phyloP scores from a whole-genome alignment of 1,140 invertebrate species.

The Tetraneura akinire region DNA sequence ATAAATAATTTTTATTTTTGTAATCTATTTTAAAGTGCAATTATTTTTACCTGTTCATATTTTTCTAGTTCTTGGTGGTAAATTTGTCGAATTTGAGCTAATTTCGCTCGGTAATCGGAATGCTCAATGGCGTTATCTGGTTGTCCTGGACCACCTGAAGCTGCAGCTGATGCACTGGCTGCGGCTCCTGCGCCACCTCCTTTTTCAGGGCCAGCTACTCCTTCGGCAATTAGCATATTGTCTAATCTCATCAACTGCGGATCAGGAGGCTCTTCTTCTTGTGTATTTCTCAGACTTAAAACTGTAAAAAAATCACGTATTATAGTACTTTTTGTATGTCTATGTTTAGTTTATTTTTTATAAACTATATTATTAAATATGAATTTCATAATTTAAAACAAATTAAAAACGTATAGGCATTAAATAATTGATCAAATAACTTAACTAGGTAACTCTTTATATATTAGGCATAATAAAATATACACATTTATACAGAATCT shows the following conservation, averaged over 20 bases:
- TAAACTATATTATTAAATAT: no score
- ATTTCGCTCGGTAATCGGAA: conserved; percentile 97
- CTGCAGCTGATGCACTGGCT: conserved; percentile 86
- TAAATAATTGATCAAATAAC: no score
- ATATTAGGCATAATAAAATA: no score
- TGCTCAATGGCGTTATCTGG: conserved; percentile 97
- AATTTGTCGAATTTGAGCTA: conserved; percentile 98
- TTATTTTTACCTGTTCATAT: conserved; percentile 97
- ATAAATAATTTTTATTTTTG: no score
- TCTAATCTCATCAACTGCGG: conserved; percentile 98
- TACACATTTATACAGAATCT: no score
- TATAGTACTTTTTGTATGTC: no score
- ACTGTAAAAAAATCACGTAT: conserved; percentile 67
- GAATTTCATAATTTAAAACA: no score
- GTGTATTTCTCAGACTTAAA: conserved; percentile 90
- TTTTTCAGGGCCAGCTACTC: conserved; percentile 97
- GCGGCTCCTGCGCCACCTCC: conserved; percentile 90
- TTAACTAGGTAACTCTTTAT: no score
- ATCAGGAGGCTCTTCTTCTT: conserved; percentile 98
- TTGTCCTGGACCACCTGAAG: conserved; percentile 73
- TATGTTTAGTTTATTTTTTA: no score
- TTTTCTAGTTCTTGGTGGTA: conserved; percentile 99
- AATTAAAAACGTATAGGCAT: no score
- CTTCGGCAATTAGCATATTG: conserved; percentile 99
- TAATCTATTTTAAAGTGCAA: no score